A percentile compares a stretch with the other conserved stretches of the same genome.
phyloP scores from a whole-genome alignment of 2,888 invertebrate genomes.

The Rhingia rostrata region DNA sequence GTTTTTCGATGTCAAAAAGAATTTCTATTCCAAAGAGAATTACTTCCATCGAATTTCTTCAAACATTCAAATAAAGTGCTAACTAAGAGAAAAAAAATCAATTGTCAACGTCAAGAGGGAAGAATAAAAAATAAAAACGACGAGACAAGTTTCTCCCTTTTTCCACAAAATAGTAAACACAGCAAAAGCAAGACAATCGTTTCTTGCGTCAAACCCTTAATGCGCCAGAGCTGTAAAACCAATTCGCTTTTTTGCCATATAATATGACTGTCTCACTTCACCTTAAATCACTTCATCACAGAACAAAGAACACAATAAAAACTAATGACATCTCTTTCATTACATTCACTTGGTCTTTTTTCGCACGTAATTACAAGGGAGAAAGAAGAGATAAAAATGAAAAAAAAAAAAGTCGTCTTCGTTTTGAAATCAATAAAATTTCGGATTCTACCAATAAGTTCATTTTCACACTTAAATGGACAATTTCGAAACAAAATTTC shows the following conservation, averaged over 20 bases:
- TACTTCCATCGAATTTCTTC: background rate
- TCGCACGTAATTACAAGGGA: constrained; percentile 57
- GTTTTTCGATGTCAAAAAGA: background rate
- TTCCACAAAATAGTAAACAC: constrained; percentile 47
- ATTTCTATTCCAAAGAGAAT: constrained; percentile 11
- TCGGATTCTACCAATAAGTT: constrained; percentile 37
- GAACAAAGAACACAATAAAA: constrained; percentile 55
- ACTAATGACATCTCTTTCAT: constrained; percentile 46
- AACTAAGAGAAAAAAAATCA: constrained; percentile 29
- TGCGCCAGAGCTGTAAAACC: background rate
- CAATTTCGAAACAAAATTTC: constrained; percentile 10
- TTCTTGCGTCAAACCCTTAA: background rate
- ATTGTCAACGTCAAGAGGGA: constrained; percentile 49
- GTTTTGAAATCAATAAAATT: constrained; percentile 70
- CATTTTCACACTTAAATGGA: constrained; percentile 29
- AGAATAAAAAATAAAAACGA: background rate
- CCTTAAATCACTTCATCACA: constrained; percentile 39
- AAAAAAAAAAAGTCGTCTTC: constrained; percentile 56
- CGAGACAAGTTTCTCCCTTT: constrained; percentile 39
- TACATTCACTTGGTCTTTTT: constrained; percentile 63
- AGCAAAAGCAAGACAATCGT: constrained; percentile 25
- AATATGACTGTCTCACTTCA: constrained; percentile 14
- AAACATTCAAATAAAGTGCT: constrained; percentile 32
- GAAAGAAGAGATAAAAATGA: constrained; percentile 41
- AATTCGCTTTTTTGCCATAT: background rate